A percentile compares a stretch with the other conserved stretches of the same genome.
These are phyloP conservation scores for Teinopalpus imperialis DNA, from an alignment of 2,888 invertebrate species.

Conservation along the genomic window DNA sequence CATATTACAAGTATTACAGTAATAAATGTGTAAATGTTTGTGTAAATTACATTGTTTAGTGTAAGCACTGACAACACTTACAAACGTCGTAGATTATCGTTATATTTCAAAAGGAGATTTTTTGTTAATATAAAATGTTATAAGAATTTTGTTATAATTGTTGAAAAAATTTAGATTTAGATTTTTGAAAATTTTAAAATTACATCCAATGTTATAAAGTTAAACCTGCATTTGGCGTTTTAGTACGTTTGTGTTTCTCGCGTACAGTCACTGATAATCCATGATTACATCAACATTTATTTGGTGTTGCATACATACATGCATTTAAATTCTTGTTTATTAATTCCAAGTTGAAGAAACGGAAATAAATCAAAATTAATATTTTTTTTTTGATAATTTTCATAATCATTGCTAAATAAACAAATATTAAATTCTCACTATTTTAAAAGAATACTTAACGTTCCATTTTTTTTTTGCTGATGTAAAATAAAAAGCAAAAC, in stretches of 20 bases:
- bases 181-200: slow-evolving; percentile 11
- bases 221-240: slow-evolving; percentile 23
- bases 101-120: slow-evolving; percentile 48
- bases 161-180: background rate
- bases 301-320: too few species aligned
- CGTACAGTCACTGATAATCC: slow-evolving; percentile 2
- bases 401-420: too few species aligned
- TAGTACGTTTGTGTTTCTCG: slow-evolving; percentile 8
- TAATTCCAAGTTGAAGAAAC: too few species aligned
- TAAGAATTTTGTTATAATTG: slow-evolving; percentile 6
- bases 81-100: slow-evolving; percentile 24
- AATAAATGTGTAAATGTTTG: slow-evolving; percentile 1
- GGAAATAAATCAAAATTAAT: too few species aligned
- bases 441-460: too few species aligned
- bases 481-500: too few species aligned
- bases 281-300: too few species aligned
- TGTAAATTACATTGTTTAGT: slow-evolving; percentile 19
- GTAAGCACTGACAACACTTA: slow-evolving; percentile 19
- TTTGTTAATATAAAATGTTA: slow-evolving; percentile 23
- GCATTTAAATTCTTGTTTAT: too few species aligned
- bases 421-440: too few species aligned
- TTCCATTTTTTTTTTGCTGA: too few species aligned
- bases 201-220: slow-evolving; percentile 23
- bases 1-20: background rate
- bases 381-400: too few species aligned